A percentile compares a stretch with the other conserved stretches of the same genome.
phyloP scores from a whole-genome alignment of 2,797 vertebrate genomes.

The Dendrocincla fuliginosa region DNA sequence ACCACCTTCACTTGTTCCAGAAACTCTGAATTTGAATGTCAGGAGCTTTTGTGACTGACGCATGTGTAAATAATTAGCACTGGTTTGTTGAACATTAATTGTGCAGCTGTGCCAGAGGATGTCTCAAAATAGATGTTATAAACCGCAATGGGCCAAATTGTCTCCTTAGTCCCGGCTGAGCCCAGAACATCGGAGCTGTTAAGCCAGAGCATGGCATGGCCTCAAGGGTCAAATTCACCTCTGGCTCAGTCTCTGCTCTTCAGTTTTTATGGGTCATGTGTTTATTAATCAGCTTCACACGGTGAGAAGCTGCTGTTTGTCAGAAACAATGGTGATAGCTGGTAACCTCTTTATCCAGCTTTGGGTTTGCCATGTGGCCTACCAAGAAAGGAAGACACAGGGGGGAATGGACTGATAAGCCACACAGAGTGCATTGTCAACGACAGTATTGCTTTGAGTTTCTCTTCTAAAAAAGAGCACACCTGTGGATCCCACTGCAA shows the following conservation, averaged over 20 bases:
- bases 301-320: slow-evolving; percentile 12
- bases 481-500: background rate
- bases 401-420: fast-evolving
- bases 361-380: background rate
- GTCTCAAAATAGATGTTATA: slow-evolving; percentile 50
- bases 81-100: slow-evolving; percentile 76
- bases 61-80: slow-evolving; percentile 75
- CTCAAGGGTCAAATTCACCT: slow-evolving; percentile 3
- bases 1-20: slow-evolving; percentile 40
- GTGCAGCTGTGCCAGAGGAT: slow-evolving; percentile 73
- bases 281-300: background rate
- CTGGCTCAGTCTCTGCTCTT: background rate
- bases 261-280: background rate
- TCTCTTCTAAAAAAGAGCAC: background rate
- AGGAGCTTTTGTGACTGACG: slow-evolving; percentile 67
- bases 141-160: background rate
- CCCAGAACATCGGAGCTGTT: background rate
- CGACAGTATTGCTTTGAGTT: background rate
- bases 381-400: background rate
- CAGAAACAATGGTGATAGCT: background rate
- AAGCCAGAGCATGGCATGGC: background rate
- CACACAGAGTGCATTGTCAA: background rate
- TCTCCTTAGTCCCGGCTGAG: background rate
- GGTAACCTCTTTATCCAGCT: background rate
- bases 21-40: slow-evolving; percentile 66